Evolutionary conservation across 2,113 vertebrate genomes (phyloP).

Genomic region (Saccopteryx leptura): DNA sequence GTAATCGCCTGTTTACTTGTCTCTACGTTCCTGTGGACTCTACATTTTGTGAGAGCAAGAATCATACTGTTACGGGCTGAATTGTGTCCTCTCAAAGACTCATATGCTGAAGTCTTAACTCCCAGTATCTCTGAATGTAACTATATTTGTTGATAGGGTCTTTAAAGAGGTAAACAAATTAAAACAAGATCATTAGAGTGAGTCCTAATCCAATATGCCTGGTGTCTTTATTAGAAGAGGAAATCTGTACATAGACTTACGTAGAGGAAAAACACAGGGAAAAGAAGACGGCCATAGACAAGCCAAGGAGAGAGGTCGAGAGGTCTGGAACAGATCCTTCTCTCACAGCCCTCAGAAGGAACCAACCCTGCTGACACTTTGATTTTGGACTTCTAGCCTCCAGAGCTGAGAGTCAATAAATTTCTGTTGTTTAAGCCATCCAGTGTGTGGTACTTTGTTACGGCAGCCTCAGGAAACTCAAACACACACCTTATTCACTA

Average conservation of each 20-base stretch:
- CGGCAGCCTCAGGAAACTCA: neutral
- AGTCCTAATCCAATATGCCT: neutral
- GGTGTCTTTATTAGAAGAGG: neutral
- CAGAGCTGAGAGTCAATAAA: neutral
- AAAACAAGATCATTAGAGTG: neutral
- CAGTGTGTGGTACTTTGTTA: neutral
- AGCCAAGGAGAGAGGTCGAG: neutral
- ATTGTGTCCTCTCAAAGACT: neutral
- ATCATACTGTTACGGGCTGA: neutral
- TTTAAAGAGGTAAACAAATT: neutral
- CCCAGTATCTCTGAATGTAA: neutral
- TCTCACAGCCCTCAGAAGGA: neutral
- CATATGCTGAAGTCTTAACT: neutral
- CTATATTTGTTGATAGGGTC: neutral
- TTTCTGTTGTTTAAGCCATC: neutral
- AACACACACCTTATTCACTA: neutral
- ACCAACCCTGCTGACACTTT: neutral
- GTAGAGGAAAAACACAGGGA: neutral
- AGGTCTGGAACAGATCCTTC: neutral
- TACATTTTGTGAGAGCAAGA: neutral
- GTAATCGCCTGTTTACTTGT: neutral
- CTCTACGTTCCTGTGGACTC: neutral
- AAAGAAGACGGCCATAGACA: neutral
- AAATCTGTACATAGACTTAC: neutral
- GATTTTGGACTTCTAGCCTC: neutral